Percentiles rank a stretch among this genome's conserved stretches.
Evolutionary conservation across 1,140 invertebrate species (phyloP).

Genomic region (Nymphalis io): DNA sequence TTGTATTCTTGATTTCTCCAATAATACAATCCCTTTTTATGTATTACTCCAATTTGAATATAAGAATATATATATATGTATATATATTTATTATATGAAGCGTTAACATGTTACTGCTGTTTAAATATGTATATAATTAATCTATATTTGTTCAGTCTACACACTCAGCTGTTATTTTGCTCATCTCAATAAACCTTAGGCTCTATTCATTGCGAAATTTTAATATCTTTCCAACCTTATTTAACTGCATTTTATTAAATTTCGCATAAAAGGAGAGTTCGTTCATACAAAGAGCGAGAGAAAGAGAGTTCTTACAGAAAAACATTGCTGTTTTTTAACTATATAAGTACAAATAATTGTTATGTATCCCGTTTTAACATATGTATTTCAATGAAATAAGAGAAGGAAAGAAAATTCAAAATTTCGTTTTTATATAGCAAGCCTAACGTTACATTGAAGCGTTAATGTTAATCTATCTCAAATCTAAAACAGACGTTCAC

Average conservation of each 20-base stretch:
- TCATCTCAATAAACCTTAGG: neutral
- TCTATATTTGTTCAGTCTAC: conserved; percentile 22
- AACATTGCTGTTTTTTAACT: neutral
- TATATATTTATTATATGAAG: conserved; percentile 9
- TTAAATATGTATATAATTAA: neutral
- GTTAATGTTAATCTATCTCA: conserved; percentile 27
- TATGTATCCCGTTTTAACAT: neutral
- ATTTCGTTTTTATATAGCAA: conserved; percentile 10
- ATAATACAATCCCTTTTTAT: neutral
- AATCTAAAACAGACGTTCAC: conserved; percentile 47
- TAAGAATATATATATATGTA: neutral
- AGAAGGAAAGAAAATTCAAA: neutral
- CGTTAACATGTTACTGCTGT: conserved; percentile 11
- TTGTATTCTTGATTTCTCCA: neutral
- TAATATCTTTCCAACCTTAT: neutral
- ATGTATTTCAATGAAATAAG: neutral
- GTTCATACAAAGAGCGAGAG: no score
- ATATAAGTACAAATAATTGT: neutral
- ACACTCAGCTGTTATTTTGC: conserved; percentile 13
- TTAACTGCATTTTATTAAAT: neutral
- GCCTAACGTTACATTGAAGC: conserved; percentile 21
- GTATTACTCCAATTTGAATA: neutral
- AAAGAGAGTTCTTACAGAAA: neutral
- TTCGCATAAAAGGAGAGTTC: no score
- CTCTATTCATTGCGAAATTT: neutral